These are phyloP conservation scores for Zapus hudsonius DNA, from an alignment of 2,113 vertebrate species.

Conservation along the genomic window DNA sequence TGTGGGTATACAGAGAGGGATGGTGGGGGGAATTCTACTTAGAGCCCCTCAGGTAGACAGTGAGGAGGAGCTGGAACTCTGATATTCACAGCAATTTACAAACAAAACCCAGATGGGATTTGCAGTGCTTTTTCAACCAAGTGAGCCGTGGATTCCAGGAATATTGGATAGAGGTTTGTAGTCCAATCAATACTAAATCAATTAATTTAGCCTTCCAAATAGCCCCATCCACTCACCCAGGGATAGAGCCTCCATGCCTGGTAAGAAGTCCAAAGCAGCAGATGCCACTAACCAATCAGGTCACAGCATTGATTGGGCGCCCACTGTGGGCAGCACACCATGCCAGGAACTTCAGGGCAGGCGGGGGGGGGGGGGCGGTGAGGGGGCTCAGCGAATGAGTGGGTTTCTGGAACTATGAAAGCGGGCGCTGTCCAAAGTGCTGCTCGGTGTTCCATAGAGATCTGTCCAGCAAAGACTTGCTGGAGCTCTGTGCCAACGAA, in stretches of 20 bases:
- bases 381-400: not conserved
- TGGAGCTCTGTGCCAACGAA: constrained; percentile 19
- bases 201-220: constrained; percentile 73
- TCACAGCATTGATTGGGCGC: constrained; percentile 26
- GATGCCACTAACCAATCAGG: constrained; percentile 45
- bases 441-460: constrained; percentile 4
- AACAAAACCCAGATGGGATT: constrained; percentile 39
- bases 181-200: constrained; percentile 66
- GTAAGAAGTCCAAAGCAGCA: constrained; percentile 52
- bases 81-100: not conserved
- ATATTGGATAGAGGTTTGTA: constrained; percentile 46
- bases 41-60: not conserved
- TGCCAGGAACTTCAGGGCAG: not conserved
- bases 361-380: not conserved
- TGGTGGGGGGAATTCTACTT: not conserved
- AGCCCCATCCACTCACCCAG: constrained; percentile 46
- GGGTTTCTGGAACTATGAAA: not conserved
- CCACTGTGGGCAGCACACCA: constrained; percentile 51
- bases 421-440: not conserved
- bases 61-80: not conserved
- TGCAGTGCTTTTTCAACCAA: constrained; percentile 22
- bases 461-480: constrained; percentile 22
- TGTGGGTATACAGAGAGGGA: not conserved
- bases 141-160: constrained; percentile 5
- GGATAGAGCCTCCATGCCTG: not conserved